phyloP scores from a whole-genome alignment of 2,797 vertebrate species.

The Ataeniobius toweri region DNA sequence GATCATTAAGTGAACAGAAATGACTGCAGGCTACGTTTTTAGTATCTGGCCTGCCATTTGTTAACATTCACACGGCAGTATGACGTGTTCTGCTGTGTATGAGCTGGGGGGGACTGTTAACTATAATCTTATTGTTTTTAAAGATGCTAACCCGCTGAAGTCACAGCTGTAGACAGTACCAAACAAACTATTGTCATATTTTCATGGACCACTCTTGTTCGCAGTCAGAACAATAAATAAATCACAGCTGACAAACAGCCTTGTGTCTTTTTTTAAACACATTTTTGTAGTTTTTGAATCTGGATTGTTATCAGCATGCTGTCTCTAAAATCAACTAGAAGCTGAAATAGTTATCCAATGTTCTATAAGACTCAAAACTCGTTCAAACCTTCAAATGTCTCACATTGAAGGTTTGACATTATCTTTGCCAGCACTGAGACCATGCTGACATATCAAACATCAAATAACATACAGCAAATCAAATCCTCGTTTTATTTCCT shows the following conservation, averaged over 20 bases:
- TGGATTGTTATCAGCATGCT: neutral
- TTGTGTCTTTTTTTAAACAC: constrained; percentile 20
- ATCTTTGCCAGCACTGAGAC: neutral
- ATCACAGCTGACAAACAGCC: constrained; percentile 35
- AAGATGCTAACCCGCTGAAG: constrained; percentile 41
- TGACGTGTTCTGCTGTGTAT: constrained; percentile 25
- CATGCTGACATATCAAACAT: neutral
- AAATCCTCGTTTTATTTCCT: constrained; percentile 4
- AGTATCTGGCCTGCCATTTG: constrained; percentile 57
- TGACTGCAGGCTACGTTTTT: constrained; percentile 21
- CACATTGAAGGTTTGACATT: neutral
- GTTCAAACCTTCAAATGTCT: neutral
- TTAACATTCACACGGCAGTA: constrained; percentile 42
- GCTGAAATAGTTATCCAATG: neutral
- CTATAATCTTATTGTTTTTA: constrained; percentile 25
- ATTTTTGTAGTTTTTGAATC: constrained; percentile 2
- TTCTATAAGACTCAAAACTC: neutral
- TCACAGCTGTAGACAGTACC: constrained; percentile 55
- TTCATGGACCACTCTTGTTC: constrained; percentile 45
- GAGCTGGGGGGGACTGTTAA: constrained; percentile 42
- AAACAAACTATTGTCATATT: constrained; percentile 56
- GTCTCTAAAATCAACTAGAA: neutral
- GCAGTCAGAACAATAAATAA: constrained; percentile 42
- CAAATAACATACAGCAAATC: constrained; percentile 10
- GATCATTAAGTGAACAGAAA: constrained; percentile 18